A percentile compares a stretch with the other conserved stretches of the same genome.
phyloP scores from a whole-genome alignment of 2,113 vertebrate genomes.

The Rhinichthys klamathensis region DNA sequence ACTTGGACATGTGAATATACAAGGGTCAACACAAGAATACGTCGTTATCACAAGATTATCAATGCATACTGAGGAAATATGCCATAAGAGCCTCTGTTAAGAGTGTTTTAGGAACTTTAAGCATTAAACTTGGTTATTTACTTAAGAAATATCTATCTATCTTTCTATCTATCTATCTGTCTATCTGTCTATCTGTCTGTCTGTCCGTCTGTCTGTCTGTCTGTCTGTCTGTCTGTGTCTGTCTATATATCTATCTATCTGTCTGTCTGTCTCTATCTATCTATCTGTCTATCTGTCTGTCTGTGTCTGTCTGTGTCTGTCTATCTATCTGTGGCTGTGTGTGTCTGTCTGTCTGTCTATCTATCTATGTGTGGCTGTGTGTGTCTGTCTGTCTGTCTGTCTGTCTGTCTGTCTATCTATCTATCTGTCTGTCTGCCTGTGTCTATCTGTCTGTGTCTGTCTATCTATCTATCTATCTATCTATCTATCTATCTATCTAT shows the following conservation, averaged over 20 bases:
- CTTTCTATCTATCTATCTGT: neutral
- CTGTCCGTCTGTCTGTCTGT: neutral
- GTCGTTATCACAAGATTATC: neutral
- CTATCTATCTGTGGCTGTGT: too few relatives aligned
- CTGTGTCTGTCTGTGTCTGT: neutral
- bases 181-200: neutral
- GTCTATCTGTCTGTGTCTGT: too few relatives aligned
- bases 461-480: too few relatives aligned
- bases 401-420: too few relatives aligned
- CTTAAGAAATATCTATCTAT: neutral
- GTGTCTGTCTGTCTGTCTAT: neutral
- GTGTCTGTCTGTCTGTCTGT: too few relatives aligned
- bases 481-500: too few relatives aligned
- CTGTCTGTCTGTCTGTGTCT: neutral
- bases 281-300: neutral
- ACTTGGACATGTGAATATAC: neutral
- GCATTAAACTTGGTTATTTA: neutral
- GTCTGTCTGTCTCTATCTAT: too few relatives aligned
- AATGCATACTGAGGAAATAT: neutral
- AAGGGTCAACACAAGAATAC: neutral
- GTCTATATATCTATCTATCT: neutral
- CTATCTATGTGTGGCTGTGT: too few relatives aligned
- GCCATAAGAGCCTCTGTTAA: neutral
- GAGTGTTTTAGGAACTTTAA: neutral
- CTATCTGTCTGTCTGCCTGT: too few relatives aligned